These are phyloP conservation scores for Chloebia gouldiae DNA, from an alignment of 2,113 vertebrate genomes.

Conservation along the genomic window DNA sequence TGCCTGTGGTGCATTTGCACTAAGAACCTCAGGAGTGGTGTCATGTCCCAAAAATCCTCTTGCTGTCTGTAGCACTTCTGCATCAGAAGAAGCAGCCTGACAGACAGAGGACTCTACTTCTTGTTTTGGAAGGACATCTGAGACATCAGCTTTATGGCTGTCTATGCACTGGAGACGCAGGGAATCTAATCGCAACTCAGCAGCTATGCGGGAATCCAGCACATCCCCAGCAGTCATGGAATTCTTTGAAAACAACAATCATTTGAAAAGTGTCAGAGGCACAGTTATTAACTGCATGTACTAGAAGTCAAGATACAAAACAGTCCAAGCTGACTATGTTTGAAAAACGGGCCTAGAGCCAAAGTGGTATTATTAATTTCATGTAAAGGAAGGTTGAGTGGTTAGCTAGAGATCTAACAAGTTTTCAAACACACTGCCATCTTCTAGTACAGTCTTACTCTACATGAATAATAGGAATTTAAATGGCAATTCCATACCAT, in stretches of 20 bases:
- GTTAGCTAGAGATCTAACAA: neutral
- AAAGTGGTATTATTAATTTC: neutral
- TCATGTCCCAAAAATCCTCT: conserved; percentile 57
- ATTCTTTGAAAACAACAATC: conserved; percentile 53
- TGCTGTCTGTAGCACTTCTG: conserved; percentile 2
- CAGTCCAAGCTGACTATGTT: neutral
- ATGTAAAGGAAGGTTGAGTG: neutral
- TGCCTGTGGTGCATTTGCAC: conserved; percentile 9
- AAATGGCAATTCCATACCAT: conserved; percentile 58
- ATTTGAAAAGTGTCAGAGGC: neutral
- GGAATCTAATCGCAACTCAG: conserved; percentile 53
- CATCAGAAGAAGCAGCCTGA: conserved; percentile 37
- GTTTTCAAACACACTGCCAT: neutral
- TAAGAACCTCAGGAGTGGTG: neutral
- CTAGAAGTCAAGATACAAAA: neutral
- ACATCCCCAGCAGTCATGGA: conserved; percentile 48
- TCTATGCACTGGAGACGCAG: conserved; percentile 47
- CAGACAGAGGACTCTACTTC: conserved; percentile 53
- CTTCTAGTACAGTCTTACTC: neutral
- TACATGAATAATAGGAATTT: neutral
- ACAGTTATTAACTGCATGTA: neutral
- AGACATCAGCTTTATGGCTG: conserved; percentile 12
- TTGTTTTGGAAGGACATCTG: conserved; percentile 31
- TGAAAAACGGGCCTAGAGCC: neutral
- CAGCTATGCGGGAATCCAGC: neutral